Evolutionary conservation across 2,113 vertebrate species (phyloP).

Genomic region (Bos indicus): DNA sequence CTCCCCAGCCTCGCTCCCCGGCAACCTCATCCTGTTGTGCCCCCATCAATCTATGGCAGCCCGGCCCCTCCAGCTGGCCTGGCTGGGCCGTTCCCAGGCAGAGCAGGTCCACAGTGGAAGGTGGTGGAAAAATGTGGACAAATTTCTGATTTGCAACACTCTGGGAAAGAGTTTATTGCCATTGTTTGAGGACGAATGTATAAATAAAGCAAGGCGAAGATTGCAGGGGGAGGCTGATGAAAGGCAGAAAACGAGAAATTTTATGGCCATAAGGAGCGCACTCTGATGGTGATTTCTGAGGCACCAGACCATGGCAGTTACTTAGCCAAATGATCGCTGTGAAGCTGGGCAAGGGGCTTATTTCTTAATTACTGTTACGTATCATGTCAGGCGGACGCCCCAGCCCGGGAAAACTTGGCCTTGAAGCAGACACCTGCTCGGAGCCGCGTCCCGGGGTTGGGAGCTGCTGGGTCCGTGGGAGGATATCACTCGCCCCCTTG

Average conservation of each 20-base stretch:
- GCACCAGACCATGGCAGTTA: slow-evolving; percentile 96
- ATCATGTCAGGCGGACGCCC: slow-evolving; percentile 86
- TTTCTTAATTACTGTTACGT: slow-evolving; percentile 98
- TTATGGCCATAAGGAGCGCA: slow-evolving; percentile 98
- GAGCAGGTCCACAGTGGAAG: slow-evolving; percentile 80
- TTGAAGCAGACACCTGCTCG: slow-evolving; percentile 74
- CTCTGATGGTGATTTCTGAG: slow-evolving; percentile 98
- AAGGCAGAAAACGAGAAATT: slow-evolving; percentile 99
- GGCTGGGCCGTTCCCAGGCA: slow-evolving; percentile 77
- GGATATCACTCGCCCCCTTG: not conserved
- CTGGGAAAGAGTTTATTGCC: slow-evolving; percentile 92
- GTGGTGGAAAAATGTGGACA: slow-evolving; percentile 91
- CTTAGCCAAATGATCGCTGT: slow-evolving; percentile 92
- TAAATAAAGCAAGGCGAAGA: slow-evolving; percentile 96
- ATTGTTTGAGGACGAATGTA: slow-evolving; percentile 89
- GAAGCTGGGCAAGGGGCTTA: slow-evolving; percentile 87
- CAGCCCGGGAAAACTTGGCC: slow-evolving; percentile 88
- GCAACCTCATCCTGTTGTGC: slow-evolving; percentile 55
- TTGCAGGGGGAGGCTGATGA: slow-evolving; percentile 90
- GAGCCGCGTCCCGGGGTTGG: not conserved
- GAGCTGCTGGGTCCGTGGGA: not conserved
- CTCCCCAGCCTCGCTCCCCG: slow-evolving; percentile 44
- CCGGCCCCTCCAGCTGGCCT: slow-evolving; percentile 72
- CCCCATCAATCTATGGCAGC: slow-evolving; percentile 74
- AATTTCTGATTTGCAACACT: slow-evolving; percentile 99